These are phyloP conservation scores for Delia radicum DNA, from an alignment of 1,140 invertebrate species.

Conservation along the genomic window DNA sequence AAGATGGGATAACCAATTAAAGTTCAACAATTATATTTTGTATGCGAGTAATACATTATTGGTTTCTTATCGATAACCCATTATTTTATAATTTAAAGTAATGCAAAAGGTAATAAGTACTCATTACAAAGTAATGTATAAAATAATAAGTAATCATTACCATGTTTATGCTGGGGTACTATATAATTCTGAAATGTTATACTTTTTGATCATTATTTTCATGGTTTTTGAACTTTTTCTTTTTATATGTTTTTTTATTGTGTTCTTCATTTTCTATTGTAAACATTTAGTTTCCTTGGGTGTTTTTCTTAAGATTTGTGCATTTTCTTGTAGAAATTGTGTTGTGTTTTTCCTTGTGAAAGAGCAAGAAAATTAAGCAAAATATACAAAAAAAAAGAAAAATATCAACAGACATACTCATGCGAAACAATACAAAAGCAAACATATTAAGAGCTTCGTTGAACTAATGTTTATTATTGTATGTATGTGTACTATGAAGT, in stretches of 20 bases:
- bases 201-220: not conserved
- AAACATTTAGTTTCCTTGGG: constrained; percentile 4
- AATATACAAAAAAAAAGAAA: not conserved
- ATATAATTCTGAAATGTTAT: too few relatives aligned
- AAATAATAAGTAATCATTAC: too few relatives aligned
- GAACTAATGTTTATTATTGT: not conserved
- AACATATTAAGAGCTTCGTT: constrained; percentile 10
- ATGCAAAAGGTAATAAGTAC: too few relatives aligned
- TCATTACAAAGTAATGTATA: too few relatives aligned
- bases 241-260: not conserved
- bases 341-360: not conserved
- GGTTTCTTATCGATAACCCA: too few relatives aligned
- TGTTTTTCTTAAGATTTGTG: not conserved
- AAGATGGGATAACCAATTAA: too few relatives aligned
- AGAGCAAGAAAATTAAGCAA: not conserved
- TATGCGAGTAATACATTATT: too few relatives aligned
- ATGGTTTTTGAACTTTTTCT: not conserved
- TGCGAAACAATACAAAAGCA: not conserved
- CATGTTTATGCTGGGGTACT: too few relatives aligned
- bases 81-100: too few relatives aligned
- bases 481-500: too few relatives aligned
- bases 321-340: not conserved
- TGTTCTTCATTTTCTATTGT: not conserved
- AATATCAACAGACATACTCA: not conserved
- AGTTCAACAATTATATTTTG: too few relatives aligned